These are phyloP conservation scores for Bradypodion pumilum DNA, from an alignment of 2,797 vertebrate genomes.

Conservation along the genomic window DNA sequence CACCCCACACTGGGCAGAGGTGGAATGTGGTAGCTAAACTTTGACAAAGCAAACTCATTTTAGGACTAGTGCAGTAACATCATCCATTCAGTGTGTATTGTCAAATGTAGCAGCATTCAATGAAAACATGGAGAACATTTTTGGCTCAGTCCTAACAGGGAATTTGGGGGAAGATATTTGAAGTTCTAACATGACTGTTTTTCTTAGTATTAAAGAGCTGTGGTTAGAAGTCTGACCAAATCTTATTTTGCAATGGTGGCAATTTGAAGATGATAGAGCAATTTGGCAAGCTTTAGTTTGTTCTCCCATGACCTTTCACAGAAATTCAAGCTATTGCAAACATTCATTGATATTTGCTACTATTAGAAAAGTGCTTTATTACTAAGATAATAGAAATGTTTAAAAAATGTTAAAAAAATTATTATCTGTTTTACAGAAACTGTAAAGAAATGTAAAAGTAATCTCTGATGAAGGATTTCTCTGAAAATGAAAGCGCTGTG, in stretches of 20 bases:
- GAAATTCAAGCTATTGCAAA: neutral
- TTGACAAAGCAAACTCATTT: neutral
- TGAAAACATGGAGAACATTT: neutral
- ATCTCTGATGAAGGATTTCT: no score
- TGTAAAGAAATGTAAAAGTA: no score
- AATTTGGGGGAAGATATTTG: neutral
- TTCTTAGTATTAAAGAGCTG: neutral
- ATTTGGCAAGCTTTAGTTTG: neutral
- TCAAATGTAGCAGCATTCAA: neutral
- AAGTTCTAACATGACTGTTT: neutral
- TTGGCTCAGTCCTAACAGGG: neutral
- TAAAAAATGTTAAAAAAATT: no score
- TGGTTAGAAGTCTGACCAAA: neutral
- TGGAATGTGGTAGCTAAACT: neutral
- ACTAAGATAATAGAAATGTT: no score
- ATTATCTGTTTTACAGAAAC: no score
- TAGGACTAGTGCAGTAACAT: neutral
- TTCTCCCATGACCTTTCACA: slow-evolving; percentile 2
- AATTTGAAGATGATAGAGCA: neutral
- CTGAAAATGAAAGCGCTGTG: no score
- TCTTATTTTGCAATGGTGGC: neutral
- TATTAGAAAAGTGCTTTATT: no score
- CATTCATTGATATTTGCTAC: no score
- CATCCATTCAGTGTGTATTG: neutral
- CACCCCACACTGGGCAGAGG: neutral